Conservation (phyloP, 2,888 invertebrate genomes). For the Agrilus biguttatus region DNA sequence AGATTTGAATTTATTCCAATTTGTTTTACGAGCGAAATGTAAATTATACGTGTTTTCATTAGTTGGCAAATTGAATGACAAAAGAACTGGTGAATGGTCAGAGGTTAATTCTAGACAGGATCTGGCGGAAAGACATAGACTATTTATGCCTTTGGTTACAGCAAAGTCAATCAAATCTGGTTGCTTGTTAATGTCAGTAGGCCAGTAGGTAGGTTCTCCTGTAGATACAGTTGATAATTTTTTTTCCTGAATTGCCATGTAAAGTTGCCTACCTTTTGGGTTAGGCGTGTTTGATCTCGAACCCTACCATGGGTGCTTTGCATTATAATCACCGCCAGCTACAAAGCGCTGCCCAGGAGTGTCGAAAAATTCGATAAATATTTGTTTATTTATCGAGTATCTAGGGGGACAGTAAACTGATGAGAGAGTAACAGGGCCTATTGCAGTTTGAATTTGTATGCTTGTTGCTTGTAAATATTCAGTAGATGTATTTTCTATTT, state of each 20-base stretch:
- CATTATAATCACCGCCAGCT: too few relatives aligned
- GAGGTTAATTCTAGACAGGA: background rate
- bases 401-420: conserved; percentile 7
- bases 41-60: too few relatives aligned
- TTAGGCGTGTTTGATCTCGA: too few relatives aligned
- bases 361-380: too few relatives aligned
- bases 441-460: conserved; percentile 1
- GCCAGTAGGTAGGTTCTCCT: conserved; percentile 1
- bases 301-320: too few relatives aligned
- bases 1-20: too few relatives aligned
- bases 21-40: too few relatives aligned
- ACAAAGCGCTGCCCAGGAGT: too few relatives aligned
- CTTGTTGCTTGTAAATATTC: conserved; percentile 3
- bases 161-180: conserved; percentile 1
- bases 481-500: background rate
- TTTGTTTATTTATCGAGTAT: background rate
- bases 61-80: too few relatives aligned
- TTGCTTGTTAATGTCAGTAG: background rate
- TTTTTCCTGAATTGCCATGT: too few relatives aligned
- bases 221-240: background rate
- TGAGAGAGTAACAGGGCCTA: conserved; percentile 1
- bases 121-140: background rate
- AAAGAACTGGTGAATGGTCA: conserved; percentile 1
- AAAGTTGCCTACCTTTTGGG: too few relatives aligned
- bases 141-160: background rate